A percentile compares a stretch with the other conserved stretches of the same genome.
phyloP scores from a whole-genome alignment of 2,113 vertebrate genomes.

The Apeltes quadracus region DNA sequence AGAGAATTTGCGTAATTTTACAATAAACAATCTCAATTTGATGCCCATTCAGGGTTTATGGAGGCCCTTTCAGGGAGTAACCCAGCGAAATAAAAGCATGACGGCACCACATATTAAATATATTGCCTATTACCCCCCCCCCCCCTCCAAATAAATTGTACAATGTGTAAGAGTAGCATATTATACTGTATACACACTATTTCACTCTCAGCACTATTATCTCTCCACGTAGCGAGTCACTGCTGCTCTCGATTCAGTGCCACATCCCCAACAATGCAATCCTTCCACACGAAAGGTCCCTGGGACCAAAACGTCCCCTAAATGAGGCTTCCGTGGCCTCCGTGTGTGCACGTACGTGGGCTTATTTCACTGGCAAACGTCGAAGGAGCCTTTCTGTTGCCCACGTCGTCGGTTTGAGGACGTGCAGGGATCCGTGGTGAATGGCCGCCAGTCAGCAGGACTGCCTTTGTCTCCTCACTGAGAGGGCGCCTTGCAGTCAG shows the following conservation, averaged over 20 bases:
- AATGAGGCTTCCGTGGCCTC: slow-evolving; percentile 3
- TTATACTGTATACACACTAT: slow-evolving; percentile 27
- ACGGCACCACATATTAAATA: slow-evolving; percentile 22
- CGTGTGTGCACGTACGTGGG: slow-evolving; percentile 26
- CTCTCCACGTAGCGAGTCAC: slow-evolving; percentile 51
- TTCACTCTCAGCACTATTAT: slow-evolving; percentile 47
- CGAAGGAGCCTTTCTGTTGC: slow-evolving; percentile 13
- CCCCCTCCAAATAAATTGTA: background rate
- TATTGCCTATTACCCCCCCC: too few species aligned
- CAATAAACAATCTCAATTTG: slow-evolving; percentile 12
- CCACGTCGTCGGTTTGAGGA: slow-evolving; percentile 13
- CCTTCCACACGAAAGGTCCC: slow-evolving; percentile 35
- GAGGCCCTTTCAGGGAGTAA: background rate
- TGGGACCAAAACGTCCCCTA: slow-evolving; percentile 29
- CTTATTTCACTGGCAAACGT: slow-evolving; percentile 17
- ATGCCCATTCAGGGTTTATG: slow-evolving; percentile 1
- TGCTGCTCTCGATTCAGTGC: slow-evolving; percentile 45
- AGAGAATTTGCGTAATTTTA: background rate
- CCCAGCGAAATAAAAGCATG: background rate
- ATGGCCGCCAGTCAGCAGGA: slow-evolving; percentile 73
- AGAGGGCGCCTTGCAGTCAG: slow-evolving; percentile 76
- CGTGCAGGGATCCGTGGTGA: slow-evolving; percentile 66
- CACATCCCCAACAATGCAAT: slow-evolving; percentile 64
- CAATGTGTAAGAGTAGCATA: background rate
- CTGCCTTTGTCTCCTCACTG: slow-evolving; percentile 81